Percentiles rank a stretch among this genome's conserved stretches.
These are phyloP conservation scores for Dynastes grantii DNA, from an alignment of 2,888 invertebrate species.

Conservation along the genomic window DNA sequence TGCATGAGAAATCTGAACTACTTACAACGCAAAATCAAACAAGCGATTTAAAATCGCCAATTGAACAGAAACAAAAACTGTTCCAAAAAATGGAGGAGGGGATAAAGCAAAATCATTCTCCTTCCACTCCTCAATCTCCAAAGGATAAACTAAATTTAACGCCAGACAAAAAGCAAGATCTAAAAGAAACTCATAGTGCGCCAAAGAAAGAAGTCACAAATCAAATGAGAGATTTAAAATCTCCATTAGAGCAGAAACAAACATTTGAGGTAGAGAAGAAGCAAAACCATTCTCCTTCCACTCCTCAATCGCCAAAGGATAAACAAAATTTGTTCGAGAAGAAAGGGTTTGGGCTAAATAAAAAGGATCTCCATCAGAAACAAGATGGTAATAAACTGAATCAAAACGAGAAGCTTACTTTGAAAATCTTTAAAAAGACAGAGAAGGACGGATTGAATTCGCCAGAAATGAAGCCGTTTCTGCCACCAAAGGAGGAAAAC, in stretches of 20 bases:
- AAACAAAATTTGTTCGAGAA: slow-evolving; percentile 27
- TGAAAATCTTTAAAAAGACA: neutral
- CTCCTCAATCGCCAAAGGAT: slow-evolving; percentile 15
- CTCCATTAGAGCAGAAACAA: neutral
- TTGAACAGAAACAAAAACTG: too few species aligned
- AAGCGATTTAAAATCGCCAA: neutral
- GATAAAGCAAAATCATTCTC: too few species aligned
- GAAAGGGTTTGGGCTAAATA: neutral
- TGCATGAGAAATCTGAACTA: too few species aligned
- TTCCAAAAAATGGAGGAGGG: too few species aligned
- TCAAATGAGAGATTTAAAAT: neutral
- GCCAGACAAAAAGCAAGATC: too few species aligned
- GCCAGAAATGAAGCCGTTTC: slow-evolving; percentile 46
- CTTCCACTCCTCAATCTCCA: neutral
- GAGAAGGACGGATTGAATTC: slow-evolving; percentile 33
- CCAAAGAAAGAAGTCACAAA: neutral
- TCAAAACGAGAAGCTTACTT: slow-evolving; percentile 30
- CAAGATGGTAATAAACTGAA: neutral
- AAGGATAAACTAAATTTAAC: slow-evolving; percentile 27
- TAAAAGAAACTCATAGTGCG: too few species aligned
- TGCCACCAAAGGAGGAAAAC: slow-evolving; percentile 57
- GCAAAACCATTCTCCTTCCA: too few species aligned
- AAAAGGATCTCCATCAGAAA: neutral
- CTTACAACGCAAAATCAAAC: neutral
- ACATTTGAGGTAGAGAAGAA: too few species aligned